phyloP scores from a whole-genome alignment of 2,113 vertebrate species.

The Thunnus thynnus region DNA sequence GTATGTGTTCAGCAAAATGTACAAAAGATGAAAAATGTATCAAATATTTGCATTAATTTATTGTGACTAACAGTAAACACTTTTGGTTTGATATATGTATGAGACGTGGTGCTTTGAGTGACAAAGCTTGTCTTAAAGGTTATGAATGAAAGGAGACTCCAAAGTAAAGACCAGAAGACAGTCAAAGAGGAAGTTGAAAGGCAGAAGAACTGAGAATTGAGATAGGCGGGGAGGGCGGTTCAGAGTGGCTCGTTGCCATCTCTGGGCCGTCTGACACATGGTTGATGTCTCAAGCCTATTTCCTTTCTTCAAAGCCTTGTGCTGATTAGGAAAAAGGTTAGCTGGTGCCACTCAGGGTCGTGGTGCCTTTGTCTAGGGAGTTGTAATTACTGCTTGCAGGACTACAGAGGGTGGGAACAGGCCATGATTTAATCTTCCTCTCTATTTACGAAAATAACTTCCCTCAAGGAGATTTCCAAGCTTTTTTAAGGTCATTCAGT shows the following conservation, averaged over 20 bases:
- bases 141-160: constrained; percentile 31
- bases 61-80: too few species aligned
- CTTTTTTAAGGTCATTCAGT: constrained; percentile 64
- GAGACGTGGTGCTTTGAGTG: neutral
- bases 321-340: constrained; percentile 75
- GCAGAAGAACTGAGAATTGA: constrained; percentile 42
- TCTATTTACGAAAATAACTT: constrained; percentile 73
- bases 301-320: constrained; percentile 71
- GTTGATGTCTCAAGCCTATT: constrained; percentile 58
- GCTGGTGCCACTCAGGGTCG: constrained; percentile 67
- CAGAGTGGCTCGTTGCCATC: constrained; percentile 43
- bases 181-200: constrained; percentile 56
- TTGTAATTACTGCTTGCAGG: constrained; percentile 76
- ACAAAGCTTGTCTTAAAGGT: constrained; percentile 13
- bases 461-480: constrained; percentile 48
- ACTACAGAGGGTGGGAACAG: constrained; percentile 65
- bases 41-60: neutral
- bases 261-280: constrained; percentile 48
- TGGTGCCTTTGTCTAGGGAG: constrained; percentile 69
- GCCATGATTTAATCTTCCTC: constrained; percentile 69
- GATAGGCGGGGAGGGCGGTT: constrained; percentile 38
- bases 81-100: neutral
- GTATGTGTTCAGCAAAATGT: neutral
- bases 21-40: neutral
- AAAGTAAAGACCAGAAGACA: constrained; percentile 38